phyloP scores from a whole-genome alignment of 2,797 vertebrate species.

The Sorex maritimensis region DNA sequence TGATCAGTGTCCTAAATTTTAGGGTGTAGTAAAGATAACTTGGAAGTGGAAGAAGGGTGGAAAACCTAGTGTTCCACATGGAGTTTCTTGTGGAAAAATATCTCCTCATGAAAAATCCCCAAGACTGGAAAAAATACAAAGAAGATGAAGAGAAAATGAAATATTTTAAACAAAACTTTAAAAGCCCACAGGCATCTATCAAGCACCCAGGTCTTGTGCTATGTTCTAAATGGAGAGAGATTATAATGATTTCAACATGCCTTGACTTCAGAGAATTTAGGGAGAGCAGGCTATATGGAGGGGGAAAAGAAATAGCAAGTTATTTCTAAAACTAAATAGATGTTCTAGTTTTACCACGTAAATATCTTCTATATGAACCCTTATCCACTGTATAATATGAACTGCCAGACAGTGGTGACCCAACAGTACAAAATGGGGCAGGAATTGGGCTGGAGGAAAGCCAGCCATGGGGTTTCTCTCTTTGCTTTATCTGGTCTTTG shows the following conservation, averaged over 20 bases:
- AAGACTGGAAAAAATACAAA: constrained; percentile 30
- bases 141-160: constrained; percentile 21
- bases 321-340: background rate
- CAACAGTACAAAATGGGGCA: background rate
- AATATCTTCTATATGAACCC: background rate
- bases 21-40: background rate
- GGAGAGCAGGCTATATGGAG: background rate
- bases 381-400: background rate
- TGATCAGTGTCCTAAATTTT: constrained; percentile 16
- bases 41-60: background rate
- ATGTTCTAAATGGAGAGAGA: background rate
- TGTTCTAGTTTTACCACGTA: background rate
- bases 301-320: background rate
- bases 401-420: background rate
- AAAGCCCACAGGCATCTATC: background rate
- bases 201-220: background rate
- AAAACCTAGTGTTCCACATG: background rate
- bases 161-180: background rate
- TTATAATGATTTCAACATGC: background rate
- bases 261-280: background rate
- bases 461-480: background rate
- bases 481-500: background rate
- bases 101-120: background rate
- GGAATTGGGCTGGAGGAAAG: background rate
- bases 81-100: background rate